Evolutionary conservation across 2,113 vertebrate species (phyloP).

Genomic region (Neogobius melanostomus): DNA sequence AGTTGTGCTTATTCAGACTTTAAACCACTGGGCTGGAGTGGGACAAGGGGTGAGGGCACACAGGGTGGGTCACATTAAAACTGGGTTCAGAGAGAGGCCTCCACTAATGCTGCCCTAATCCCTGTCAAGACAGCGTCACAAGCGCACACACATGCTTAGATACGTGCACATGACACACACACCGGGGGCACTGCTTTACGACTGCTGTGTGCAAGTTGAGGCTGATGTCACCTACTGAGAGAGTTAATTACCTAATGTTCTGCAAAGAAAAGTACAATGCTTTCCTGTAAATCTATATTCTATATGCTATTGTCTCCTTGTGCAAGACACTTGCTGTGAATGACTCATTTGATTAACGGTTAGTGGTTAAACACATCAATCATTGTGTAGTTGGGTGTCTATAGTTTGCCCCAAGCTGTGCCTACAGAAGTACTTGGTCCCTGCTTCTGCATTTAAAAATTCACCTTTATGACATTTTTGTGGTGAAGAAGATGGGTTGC

Average conservation of each 20-base stretch:
- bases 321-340: too few relatives aligned
- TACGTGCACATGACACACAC: background rate
- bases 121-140: conserved; percentile 47
- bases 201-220: conserved; percentile 36
- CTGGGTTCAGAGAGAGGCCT: conserved; percentile 67
- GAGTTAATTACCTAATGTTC: conserved; percentile 34
- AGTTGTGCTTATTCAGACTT: conserved; percentile 6
- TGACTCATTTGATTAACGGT: too few relatives aligned
- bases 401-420: too few relatives aligned
- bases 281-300: too few relatives aligned
- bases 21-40: conserved; percentile 44
- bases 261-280: conserved; percentile 49
- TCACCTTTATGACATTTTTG: background rate
- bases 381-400: too few relatives aligned
- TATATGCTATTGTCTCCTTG: too few relatives aligned
- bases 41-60: conserved; percentile 38
- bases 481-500: background rate
- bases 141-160: conserved; percentile 10
- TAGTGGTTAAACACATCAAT: too few relatives aligned
- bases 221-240: conserved; percentile 52
- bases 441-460: too few relatives aligned
- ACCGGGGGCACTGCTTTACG: conserved; percentile 43
- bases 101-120: conserved; percentile 56
- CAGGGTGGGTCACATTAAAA: conserved; percentile 66
- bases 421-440: too few relatives aligned